phyloP scores from a whole-genome alignment of 2,113 vertebrate genomes.

The Talpa occidentalis region DNA sequence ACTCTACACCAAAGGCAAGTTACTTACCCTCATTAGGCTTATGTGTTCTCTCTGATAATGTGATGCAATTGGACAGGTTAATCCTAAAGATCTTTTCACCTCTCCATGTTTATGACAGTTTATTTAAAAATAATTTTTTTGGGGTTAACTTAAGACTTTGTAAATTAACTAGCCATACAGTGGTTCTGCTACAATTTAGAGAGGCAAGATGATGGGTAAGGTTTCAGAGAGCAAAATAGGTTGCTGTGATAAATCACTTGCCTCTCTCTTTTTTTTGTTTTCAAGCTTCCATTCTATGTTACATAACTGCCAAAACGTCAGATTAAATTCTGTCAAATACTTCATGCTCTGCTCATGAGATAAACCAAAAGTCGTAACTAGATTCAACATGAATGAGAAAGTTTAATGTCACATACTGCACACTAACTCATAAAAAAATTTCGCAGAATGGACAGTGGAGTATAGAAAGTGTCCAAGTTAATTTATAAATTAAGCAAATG shows the following conservation, averaged over 20 bases:
- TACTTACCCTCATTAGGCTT: constrained; percentile 36
- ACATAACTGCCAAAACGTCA: constrained; percentile 83
- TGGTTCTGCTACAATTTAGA: neutral
- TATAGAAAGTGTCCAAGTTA: constrained; percentile 30
- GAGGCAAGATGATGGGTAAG: neutral
- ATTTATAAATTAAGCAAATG: constrained; percentile 61
- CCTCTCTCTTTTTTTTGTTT: constrained; percentile 59
- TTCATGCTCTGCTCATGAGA: constrained; percentile 30
- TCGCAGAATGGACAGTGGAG: constrained; percentile 65
- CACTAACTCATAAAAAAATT: constrained; percentile 73
- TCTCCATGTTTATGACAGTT: neutral
- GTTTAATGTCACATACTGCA: constrained; percentile 67
- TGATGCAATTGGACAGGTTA: constrained; percentile 28
- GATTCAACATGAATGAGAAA: constrained; percentile 77
- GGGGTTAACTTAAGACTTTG: neutral
- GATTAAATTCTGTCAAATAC: constrained; percentile 83
- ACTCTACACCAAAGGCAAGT: neutral
- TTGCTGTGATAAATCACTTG: constrained; percentile 1
- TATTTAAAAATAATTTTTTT: neutral
- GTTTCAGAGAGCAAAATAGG: neutral
- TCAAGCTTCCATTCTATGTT: constrained; percentile 71
- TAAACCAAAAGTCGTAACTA: constrained; percentile 67
- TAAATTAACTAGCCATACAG: neutral
- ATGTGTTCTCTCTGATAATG: constrained; percentile 22
- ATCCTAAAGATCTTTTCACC: constrained; percentile 54